Base-by-base conservation (phyloP, 2,113 vertebrate genomes). In the Micromys minutus region DNA sequence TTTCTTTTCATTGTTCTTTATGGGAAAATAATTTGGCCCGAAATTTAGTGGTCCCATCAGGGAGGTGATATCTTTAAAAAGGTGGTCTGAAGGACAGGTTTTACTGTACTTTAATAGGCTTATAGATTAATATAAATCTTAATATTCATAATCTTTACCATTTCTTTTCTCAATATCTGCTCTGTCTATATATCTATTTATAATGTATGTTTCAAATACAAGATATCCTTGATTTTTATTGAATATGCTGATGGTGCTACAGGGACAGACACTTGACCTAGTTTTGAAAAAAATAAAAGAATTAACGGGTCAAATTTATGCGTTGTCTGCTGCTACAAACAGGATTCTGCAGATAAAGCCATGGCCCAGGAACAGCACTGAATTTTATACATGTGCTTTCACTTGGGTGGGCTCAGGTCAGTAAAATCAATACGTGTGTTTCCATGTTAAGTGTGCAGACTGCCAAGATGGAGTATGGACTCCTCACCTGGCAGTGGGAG, bases 1-100 rank as follows among this genome's bases (percentile, higher is more conserved):
- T 99, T 99, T 99, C 98, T 99, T 99, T 99, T 99, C 98, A 99
- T 98, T 99, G 98, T 99, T 98, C 98, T 99, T 99, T 99, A 99
- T 99, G 98, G 98, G 98, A 99, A 99, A 99, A 99, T 99, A 99
- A 99, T 99, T 98, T 99, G 98, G 98, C 97, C 98, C 98, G 97
- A 98, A 99, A 99, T 99, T 99, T 99, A 99, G 98, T 99, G 98
- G 98, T 99, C 98, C 98, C 98, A 98, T 99, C 98, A 98, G 98
- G 98, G 98, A 99, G 98, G 98, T 98, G 98, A 99, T 99, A 99
- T 99, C 98, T 99, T 99, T 98, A 98, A 99, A 99, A 99, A 99
- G 98, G 98, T 99, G 98, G 98, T 99, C 98, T 99, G 98, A 99
- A 99, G 98, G 98, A 99, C 98, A 99, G 98, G 98, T 99, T 99